A percentile compares a stretch with the other conserved stretches of the same genome.
Evolutionary conservation across 1,140 invertebrate species (phyloP).

Genomic region (Musca vetustissima): DNA sequence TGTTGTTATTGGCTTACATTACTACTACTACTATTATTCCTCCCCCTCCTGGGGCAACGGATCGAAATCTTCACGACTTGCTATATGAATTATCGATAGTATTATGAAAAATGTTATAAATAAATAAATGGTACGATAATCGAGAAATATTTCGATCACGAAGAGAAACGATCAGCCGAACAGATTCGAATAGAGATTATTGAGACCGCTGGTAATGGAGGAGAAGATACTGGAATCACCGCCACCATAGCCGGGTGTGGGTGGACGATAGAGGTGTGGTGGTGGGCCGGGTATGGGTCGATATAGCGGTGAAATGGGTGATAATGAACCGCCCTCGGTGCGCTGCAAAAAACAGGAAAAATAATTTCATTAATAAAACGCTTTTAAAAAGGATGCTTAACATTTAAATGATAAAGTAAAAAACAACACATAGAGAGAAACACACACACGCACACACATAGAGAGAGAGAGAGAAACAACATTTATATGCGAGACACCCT

Average conservation of each 20-base stretch:
- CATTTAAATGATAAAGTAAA: too few relatives aligned
- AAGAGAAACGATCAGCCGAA: constrained; percentile 61
- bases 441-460: too few relatives aligned
- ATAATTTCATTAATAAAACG: not conserved
- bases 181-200: constrained; percentile 72
- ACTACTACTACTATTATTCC: not conserved
- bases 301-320: constrained; percentile 37
- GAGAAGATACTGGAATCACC: constrained; percentile 68
- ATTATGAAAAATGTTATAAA: constrained; percentile 25
- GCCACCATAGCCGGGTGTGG: constrained; percentile 50
- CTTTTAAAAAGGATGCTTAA: too few relatives aligned
- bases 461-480: too few relatives aligned
- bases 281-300: constrained; percentile 39
- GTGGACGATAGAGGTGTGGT: constrained; percentile 57
- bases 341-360: constrained; percentile 35
- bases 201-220: constrained; percentile 74
- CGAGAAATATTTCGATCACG: constrained; percentile 17
- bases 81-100: constrained; percentile 23
- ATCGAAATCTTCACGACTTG: constrained; percentile 27
- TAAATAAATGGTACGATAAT: constrained; percentile 18
- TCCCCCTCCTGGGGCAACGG: not conserved
- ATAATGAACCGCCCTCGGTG: constrained; percentile 36
- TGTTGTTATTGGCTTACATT: not conserved
- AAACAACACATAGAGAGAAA: too few relatives aligned
- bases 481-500: too few relatives aligned